Evolutionary conservation across 1,140 invertebrate genomes (phyloP), one percentile per base, ranked within the genome.

Genomic region (Pseudomyrmex dendroicus): DNA sequence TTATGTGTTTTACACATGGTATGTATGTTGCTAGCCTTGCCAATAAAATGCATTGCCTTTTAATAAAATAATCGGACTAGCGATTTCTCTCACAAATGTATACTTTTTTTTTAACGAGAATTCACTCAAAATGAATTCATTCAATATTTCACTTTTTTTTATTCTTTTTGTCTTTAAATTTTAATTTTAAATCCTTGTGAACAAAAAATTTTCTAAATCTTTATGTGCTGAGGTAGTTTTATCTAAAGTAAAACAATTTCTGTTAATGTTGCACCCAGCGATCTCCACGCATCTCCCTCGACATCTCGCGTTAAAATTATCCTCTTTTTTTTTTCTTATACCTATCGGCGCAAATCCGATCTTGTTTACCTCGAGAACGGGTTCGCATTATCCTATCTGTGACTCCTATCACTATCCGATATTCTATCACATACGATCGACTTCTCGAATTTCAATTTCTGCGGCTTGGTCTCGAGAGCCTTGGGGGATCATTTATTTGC

Each of bases 11-110:
- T 52, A 52, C 86, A 86, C 67, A 82, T 10, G 46, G 67, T 73
- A 89, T 89, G 89, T 89, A 89, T 73, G 80, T 84, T 89, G 89
- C 84, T 87, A 90, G 84, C 86, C 76, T 89, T 83, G 73, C 61
- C 48, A 90, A 90, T 90, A 89, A 89, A 89, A 72, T 84, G 89
- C 86, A 89, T 89, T 89, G 89, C 89, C 87, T 89, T 89, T 89
- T 87, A 84, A 84, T 67, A 86, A 84, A 68, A 83, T 50, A 8
- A 52, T 1, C 1, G 91, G n/a, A 68, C 0, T 5, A 67, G 20
- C n/a, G 2, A 77, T 56, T 67, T 13, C 9, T 15, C 20, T 56
- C 8, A 4, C 20, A 50, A 48, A 10, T 68, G 12, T 44, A 0
- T 25, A 61, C 2, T 17, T 10, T 25, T 4, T 54, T 9, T 66